Evolutionary conservation across 1,140 invertebrate species (phyloP), one percentile per base, ranked within the genome.

Genomic region (Alviniconcha marisindica): DNA sequence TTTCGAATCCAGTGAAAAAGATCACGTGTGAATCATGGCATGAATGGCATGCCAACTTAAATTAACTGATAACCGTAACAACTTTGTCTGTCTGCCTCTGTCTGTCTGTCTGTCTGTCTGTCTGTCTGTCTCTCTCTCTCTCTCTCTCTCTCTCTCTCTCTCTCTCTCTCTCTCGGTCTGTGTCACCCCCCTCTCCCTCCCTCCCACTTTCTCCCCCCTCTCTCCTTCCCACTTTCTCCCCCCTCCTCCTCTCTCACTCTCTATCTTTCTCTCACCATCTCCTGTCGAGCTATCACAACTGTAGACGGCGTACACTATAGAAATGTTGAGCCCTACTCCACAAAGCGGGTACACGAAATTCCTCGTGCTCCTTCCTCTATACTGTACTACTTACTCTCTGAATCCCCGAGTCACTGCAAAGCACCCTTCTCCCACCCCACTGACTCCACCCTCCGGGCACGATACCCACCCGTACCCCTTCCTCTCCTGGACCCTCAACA

Each of bases 211-310:
- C 15, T 66, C 21, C 3, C 3, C 3, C 3, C 3, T 5, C 31
- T 31, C 10, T 33, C 18, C 28, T 66, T 10, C 36, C 60, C 36
- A 5, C 36, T 31, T 66, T 31, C 36, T 31, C 36, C 60, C 36
- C 60, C 36, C 60, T 66, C 60, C 36, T 31, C 21, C 31, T 33
- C 31, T 66, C 60, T 66, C 60, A 33, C 60, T 66, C 60, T 66
- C 60, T 66, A n/a, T 66, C 60, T 66, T 31, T 66, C 60, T 66
- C 60, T 66, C 28, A 33, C 24, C 36, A n/a, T 31, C 60, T 60
- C 56, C 56, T 60, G 10, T n/a, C 28, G 4, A 51, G 18, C 48
- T 7, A 51, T 10, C 7, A 51, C 48, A 51, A 7, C n/a, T n/a
- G n/a, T n/a, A n/a, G n/a, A n/a, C n/a, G n/a, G n/a, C n/a, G n/a